These are phyloP conservation scores for Pseudochirops cupreus DNA, from an alignment of 2,797 vertebrate species.

Conservation along the genomic window DNA sequence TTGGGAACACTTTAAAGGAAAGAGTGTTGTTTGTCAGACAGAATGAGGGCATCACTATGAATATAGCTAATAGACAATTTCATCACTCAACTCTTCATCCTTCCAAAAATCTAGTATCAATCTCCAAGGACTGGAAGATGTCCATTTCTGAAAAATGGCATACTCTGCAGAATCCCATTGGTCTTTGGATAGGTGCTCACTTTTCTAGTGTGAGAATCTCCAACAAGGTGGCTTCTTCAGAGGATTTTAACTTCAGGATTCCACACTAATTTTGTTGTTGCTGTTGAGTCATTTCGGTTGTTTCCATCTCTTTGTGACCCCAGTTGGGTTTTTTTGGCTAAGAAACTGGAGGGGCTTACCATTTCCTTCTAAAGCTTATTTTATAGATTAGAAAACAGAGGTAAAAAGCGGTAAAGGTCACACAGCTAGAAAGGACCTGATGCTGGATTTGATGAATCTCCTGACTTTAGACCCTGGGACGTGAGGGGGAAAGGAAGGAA, in stretches of 20 bases:
- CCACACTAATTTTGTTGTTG: background rate
- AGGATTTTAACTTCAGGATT: slow-evolving; percentile 1
- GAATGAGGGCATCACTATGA: background rate
- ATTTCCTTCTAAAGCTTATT: background rate
- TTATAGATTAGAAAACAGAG: background rate
- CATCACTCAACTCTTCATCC: background rate
- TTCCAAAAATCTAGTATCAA: background rate
- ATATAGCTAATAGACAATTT: background rate
- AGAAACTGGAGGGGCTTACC: background rate
- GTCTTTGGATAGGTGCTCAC: background rate
- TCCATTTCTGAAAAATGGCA: background rate
- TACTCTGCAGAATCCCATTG: background rate
- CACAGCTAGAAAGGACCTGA: background rate
- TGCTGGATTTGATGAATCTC: background rate
- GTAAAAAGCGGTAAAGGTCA: background rate
- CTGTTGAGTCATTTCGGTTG: background rate
- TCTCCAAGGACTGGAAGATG: background rate
- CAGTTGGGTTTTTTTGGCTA: background rate
- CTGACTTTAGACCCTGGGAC: background rate
- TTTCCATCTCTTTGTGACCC: background rate
- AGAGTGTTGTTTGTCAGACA: background rate
- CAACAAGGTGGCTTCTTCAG: slow-evolving; percentile 9
- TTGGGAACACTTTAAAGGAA: background rate
- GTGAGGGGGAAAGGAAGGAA: background rate
- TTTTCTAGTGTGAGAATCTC: background rate